Conservation (phyloP, 1,140 invertebrate species). For the Drosophila lacertosa region DNA sequence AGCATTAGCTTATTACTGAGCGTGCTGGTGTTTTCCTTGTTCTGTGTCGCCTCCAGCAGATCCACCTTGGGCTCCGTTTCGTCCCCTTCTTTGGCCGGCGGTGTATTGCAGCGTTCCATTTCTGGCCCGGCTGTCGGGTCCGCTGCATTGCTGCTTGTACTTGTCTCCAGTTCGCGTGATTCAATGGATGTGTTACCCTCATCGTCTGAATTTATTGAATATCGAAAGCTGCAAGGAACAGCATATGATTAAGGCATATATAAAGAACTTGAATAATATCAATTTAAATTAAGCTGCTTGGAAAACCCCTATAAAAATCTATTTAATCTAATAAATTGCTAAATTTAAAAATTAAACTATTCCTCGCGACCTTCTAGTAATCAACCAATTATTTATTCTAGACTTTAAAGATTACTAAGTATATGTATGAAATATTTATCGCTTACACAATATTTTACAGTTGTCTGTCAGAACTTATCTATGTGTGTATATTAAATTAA, state of each 20-base stretch:
- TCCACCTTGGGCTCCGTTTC: constrained; percentile 62
- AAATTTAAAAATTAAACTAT: too few species aligned
- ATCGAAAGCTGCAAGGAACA: constrained; percentile 62
- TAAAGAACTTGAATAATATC: too few species aligned
- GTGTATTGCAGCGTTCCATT: constrained; percentile 22
- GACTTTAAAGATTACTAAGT: too few species aligned
- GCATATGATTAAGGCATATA: constrained; percentile 3
- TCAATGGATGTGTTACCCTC: constrained; percentile 77
- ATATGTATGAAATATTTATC: too few species aligned
- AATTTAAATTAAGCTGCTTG: too few species aligned
- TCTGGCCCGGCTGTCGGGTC: constrained; percentile 4
- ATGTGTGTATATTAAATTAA: too few species aligned
- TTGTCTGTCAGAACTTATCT: too few species aligned
- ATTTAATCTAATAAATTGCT: too few species aligned
- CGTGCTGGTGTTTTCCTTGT: constrained; percentile 72
- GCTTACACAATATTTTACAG: too few species aligned
- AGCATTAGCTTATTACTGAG: constrained; percentile 50
- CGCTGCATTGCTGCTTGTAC: constrained; percentile 8
- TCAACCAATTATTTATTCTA: too few species aligned
- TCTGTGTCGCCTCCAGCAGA: constrained; percentile 71
- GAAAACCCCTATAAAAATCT: too few species aligned
- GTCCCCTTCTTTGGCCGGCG: constrained; percentile 19
- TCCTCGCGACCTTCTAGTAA: too few species aligned
- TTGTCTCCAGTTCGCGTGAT: constrained; percentile 27
- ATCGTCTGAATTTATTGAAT: constrained; percentile 76